Evolutionary conservation across 2,888 invertebrate genomes (phyloP).

Genomic region (Ypsolopha sequella): DNA sequence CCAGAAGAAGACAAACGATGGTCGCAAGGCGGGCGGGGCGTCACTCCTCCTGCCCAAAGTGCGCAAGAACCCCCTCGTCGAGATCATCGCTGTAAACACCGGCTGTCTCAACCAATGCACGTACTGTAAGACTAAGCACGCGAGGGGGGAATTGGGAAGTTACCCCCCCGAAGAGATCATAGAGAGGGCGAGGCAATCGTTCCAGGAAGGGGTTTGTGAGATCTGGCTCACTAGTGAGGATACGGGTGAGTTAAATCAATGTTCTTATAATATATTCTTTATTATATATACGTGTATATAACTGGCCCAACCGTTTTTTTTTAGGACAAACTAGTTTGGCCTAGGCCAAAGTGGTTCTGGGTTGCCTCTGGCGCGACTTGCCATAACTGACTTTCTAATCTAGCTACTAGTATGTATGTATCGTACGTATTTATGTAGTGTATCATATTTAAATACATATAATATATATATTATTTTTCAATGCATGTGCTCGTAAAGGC

Average conservation of each 20-base stretch:
- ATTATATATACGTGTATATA: too few species aligned
- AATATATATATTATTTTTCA: too few species aligned
- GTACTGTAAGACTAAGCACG: slow-evolving; percentile 98
- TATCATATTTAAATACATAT: too few species aligned
- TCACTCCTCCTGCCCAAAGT: slow-evolving; percentile 92
- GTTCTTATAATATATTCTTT: background rate
- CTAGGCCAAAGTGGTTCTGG: too few species aligned
- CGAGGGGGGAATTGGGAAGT: slow-evolving; percentile 95
- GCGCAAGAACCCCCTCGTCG: slow-evolving; percentile 94
- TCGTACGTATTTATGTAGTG: too few species aligned
- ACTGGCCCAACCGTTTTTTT: too few species aligned
- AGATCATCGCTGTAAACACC: slow-evolving; percentile 96
- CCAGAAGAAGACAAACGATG: slow-evolving; percentile 84
- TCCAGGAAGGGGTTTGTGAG: slow-evolving; percentile 93
- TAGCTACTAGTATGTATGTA: too few species aligned
- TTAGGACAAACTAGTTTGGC: too few species aligned
- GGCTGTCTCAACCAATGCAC: slow-evolving; percentile 98
- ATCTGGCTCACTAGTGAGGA: slow-evolving; percentile 99
- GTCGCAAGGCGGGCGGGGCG: slow-evolving; percentile 89
- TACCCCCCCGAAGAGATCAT: slow-evolving; percentile 93
- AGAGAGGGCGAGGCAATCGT: slow-evolving; percentile 87
- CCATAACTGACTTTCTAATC: too few species aligned
- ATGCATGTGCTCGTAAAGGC: too few species aligned
- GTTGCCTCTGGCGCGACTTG: too few species aligned
- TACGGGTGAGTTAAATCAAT: slow-evolving; percentile 72